Conservation (phyloP, 2,797 vertebrate genomes). For the Aplochiton taeniatus region DNA sequence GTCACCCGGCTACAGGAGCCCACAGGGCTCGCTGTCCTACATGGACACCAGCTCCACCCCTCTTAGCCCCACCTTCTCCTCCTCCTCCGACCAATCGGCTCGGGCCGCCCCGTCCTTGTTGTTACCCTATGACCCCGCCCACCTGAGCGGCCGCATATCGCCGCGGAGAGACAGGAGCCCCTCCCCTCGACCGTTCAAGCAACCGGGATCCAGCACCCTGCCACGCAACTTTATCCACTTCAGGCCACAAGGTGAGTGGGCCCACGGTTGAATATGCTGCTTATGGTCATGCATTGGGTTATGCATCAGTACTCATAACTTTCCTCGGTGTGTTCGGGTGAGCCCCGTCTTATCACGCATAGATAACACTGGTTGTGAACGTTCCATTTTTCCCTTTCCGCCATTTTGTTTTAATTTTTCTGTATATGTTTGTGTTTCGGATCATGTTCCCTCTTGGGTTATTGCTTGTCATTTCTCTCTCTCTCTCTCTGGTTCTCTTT, state of each 20-base stretch:
- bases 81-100: constrained; percentile 36
- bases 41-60: constrained; percentile 51
- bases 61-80: constrained; percentile 31
- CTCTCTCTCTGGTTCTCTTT: neutral
- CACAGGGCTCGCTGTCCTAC: constrained; percentile 38
- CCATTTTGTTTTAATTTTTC: too few species aligned
- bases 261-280: neutral
- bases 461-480: too few species aligned
- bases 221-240: constrained; percentile 58
- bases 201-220: constrained; percentile 52
- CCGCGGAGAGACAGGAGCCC: constrained; percentile 57
- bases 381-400: too few species aligned
- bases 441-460: too few species aligned
- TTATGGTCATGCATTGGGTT: neutral
- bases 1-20: constrained; percentile 40
- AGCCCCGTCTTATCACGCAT: too few species aligned
- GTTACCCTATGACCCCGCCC: constrained; percentile 43
- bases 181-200: constrained; percentile 49
- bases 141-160: constrained; percentile 50
- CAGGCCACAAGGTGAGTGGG: constrained; percentile 56
- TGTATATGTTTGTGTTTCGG: too few species aligned
- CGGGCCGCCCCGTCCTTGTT: constrained; percentile 27
- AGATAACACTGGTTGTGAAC: too few species aligned
- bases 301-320: too few species aligned
- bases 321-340: too few species aligned